A percentile compares a stretch with the other conserved stretches of the same genome.
Conservation (phyloP, 2,113 vertebrate genomes). For the Poeciliopsis turrubarensis region DNA sequence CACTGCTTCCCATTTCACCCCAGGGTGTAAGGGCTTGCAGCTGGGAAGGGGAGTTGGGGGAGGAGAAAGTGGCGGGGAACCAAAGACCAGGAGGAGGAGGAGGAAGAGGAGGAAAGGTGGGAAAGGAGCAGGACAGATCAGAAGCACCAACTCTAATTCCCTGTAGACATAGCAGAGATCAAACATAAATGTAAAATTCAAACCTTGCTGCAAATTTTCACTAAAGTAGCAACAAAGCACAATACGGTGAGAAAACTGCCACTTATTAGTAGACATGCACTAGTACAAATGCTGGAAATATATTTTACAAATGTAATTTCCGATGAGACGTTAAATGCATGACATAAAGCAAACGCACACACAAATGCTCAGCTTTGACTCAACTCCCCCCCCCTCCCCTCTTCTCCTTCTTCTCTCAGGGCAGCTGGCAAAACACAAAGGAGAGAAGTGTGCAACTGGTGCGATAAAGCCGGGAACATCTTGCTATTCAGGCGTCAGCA, state of each 20-base stretch:
- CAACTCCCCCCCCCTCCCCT: not conserved
- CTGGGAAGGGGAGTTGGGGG: slow-evolving; percentile 41
- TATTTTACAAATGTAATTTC: slow-evolving; percentile 26
- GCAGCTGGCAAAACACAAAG: slow-evolving; percentile 83
- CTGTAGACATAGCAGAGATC: slow-evolving; percentile 29
- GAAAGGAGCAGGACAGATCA: slow-evolving; percentile 24
- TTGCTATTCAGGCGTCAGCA: slow-evolving; percentile 74
- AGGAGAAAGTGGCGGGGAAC: slow-evolving; percentile 28
- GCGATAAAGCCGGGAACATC: slow-evolving; percentile 80
- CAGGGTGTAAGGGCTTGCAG: slow-evolving; percentile 53
- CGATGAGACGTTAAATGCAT: slow-evolving; percentile 26
- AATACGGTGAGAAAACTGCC: not conserved
- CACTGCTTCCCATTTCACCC: slow-evolving; percentile 53
- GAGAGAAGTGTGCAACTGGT: slow-evolving; percentile 81
- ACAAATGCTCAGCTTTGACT: slow-evolving; percentile 29
- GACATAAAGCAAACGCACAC: slow-evolving; percentile 19
- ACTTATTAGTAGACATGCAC: not conserved
- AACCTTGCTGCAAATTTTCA: slow-evolving; percentile 14
- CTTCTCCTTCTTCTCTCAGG: slow-evolving; percentile 56
- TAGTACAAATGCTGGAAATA: slow-evolving; percentile 1
- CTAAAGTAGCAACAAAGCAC: not conserved
- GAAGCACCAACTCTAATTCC: slow-evolving; percentile 42
- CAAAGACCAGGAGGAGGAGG: slow-evolving; percentile 18
- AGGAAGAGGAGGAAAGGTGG: slow-evolving; percentile 6
- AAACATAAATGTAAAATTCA: slow-evolving; percentile 30